These are phyloP conservation scores for Theocolax elegans DNA, from an alignment of 1,140 invertebrate species.

Conservation along the genomic window DNA sequence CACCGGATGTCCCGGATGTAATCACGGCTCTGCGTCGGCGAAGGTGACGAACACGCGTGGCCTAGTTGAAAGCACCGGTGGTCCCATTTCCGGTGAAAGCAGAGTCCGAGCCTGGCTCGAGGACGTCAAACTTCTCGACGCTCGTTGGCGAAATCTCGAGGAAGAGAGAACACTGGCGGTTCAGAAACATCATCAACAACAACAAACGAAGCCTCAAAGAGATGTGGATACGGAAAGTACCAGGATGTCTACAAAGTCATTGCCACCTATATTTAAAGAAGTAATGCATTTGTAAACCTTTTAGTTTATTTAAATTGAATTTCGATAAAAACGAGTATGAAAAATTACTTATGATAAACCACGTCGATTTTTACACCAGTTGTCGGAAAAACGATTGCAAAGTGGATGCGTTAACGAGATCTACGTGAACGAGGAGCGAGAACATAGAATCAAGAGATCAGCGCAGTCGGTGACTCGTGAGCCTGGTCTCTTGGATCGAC, in stretches of 20 bases:
- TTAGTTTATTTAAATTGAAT: no score
- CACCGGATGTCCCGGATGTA: conserved; percentile 75
- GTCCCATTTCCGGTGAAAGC: conserved; percentile 68
- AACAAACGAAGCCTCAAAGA: neutral
- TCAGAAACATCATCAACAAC: neutral
- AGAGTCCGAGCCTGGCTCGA: conserved; percentile 84
- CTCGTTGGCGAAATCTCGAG: conserved; percentile 51
- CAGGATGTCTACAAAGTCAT: conserved; percentile 23
- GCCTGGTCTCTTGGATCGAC: neutral
- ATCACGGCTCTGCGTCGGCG: conserved; percentile 47
- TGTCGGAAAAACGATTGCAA: no score
- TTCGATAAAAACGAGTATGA: no score
- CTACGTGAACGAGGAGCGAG: conserved; percentile 54
- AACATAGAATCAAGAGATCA: conserved; percentile 52
- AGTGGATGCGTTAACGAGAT: conserved; percentile 48
- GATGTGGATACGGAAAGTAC: conserved; percentile 21
- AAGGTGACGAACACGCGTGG: conserved; percentile 47
- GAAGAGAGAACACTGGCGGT: conserved; percentile 33
- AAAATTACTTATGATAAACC: no score
- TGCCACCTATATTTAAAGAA: conserved; percentile 31
- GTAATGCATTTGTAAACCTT: no score
- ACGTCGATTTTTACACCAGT: no score
- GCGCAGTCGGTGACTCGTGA: conserved; percentile 54
- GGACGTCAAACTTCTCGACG: conserved; percentile 70
- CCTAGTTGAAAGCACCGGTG: conserved; percentile 44